Base-by-base conservation (phyloP, 2,888 invertebrate species). In the Diarsia rubi region DNA sequence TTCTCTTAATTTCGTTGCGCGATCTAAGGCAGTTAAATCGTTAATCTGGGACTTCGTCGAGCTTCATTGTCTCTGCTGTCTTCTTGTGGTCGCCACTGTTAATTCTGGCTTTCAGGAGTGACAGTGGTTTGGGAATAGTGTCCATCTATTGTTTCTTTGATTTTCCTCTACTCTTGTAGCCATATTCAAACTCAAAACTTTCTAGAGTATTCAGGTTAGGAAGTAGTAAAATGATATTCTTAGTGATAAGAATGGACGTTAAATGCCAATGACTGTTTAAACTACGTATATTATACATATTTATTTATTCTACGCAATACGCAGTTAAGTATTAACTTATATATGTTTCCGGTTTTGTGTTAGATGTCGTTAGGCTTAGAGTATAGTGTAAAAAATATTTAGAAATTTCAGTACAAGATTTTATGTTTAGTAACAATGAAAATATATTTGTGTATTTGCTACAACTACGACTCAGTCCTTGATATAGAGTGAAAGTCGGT, bases 191-290 rank as follows among this genome's bases (percentile, higher is more conserved):
- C n/a, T 52, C 52, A 24, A 52, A 52, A 14, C 52, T 52, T 37
- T 37, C 37, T 37, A 37, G 37, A 37, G 24, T 6, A 24, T 57
- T 24, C 8, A 27, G 2, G 8, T 31, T 24, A 49, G 57, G 69
- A 49, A 69, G 24, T 9, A 75, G 24, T 69, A 6, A 75, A 77
- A 47, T 42, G 42, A 21, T 42, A 47, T 8, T 57, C 4, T 24
- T 31, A 57, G 4, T 24, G 14, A 31, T 78, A 49, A 78, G 78
- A 75, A 57, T 59, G 44, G 78, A 78, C 21, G 59, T 52, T 78
- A 4, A 75, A 24, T 59, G 2, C 42, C 2, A 69, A 69, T 49
- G 1, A 59, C 59, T 16, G 14, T 78, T 75, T 21, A 24, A 45
- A 52, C 37, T 60, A 49, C n/a, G 31, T 37, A 45, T 78, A 27